Conservation (phyloP, 2,113 vertebrate species). For the Salvelinus fontinalis region DNA sequence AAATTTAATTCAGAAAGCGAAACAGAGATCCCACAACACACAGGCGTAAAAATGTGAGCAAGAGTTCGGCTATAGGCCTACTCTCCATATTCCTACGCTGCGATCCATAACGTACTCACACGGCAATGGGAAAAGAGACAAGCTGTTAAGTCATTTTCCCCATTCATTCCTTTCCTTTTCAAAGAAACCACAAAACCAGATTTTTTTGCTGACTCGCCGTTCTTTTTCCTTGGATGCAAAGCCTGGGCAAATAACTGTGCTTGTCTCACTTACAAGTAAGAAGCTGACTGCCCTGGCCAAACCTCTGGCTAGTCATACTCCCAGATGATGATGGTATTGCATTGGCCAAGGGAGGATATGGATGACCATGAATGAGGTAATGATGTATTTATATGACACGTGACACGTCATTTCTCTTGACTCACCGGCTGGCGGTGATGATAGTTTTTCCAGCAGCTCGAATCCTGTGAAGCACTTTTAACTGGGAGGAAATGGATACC, state of each 20-base stretch:
- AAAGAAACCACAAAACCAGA: slow-evolving; percentile 58
- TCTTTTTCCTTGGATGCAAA: slow-evolving; percentile 55
- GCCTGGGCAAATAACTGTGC: slow-evolving; percentile 43
- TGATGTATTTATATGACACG: slow-evolving; percentile 43
- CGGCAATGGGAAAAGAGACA: slow-evolving; percentile 41
- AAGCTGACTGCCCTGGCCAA: slow-evolving; percentile 24
- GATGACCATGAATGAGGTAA: slow-evolving; percentile 43
- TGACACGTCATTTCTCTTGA: slow-evolving; percentile 46
- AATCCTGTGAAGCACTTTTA: slow-evolving; percentile 36
- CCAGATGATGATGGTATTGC: slow-evolving; percentile 48
- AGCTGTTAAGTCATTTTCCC: slow-evolving; percentile 57
- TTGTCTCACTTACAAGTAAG: slow-evolving; percentile 35
- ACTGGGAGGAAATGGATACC: slow-evolving; percentile 32
- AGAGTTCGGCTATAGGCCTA: slow-evolving; percentile 34
- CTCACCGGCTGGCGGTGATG: slow-evolving; percentile 27
- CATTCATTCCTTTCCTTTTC: slow-evolving; percentile 35
- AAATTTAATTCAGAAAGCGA: slow-evolving; percentile 16
- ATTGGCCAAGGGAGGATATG: slow-evolving; percentile 51
- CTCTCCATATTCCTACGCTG: slow-evolving; percentile 39
- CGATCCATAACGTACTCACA: slow-evolving; percentile 27
- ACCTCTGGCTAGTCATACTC: slow-evolving; percentile 46
- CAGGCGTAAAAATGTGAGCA: neutral
- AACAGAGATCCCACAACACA: slow-evolving; percentile 18
- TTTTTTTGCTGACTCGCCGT: slow-evolving; percentile 68
- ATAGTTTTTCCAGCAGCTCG: slow-evolving; percentile 54